These are phyloP conservation scores for Aplodontia rufa DNA, from an alignment of 2,113 vertebrate species.

Conservation along the genomic window DNA sequence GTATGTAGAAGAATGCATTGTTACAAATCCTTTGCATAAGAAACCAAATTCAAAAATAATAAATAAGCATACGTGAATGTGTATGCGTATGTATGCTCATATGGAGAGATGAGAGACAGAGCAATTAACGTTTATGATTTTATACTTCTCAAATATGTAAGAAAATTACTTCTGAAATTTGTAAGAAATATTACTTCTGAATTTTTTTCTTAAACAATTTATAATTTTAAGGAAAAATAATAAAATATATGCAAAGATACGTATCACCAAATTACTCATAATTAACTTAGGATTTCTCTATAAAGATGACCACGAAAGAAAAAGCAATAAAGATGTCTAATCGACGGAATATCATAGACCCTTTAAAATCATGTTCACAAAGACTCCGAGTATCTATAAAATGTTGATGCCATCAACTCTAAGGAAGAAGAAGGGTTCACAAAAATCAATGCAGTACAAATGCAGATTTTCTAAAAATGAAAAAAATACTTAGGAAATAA, in stretches of 20 bases:
- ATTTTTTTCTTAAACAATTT: neutral
- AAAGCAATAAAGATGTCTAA: neutral
- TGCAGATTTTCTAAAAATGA: neutral
- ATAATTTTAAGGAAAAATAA: neutral
- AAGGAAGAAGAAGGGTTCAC: neutral
- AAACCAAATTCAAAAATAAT: neutral
- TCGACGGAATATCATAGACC: neutral
- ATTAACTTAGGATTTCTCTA: neutral
- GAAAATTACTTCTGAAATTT: neutral
- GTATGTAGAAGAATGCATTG: neutral
- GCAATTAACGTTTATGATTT: neutral
- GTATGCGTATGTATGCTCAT: rapidly evolving
- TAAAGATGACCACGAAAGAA: neutral
- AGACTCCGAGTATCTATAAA: neutral
- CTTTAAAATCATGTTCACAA: neutral
- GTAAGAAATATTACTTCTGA: neutral
- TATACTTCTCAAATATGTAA: conserved; percentile 27
- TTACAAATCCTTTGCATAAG: neutral
- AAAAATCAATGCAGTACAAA: neutral
- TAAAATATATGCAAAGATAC: neutral
- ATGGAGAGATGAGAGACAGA: neutral
- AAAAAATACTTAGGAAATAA: neutral
- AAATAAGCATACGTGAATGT: neutral
- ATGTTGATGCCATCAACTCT: neutral
- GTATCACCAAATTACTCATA: neutral